Evolutionary conservation across 2,797 vertebrate species (phyloP).

Genomic region (Rousettus madagascariensis): DNA sequence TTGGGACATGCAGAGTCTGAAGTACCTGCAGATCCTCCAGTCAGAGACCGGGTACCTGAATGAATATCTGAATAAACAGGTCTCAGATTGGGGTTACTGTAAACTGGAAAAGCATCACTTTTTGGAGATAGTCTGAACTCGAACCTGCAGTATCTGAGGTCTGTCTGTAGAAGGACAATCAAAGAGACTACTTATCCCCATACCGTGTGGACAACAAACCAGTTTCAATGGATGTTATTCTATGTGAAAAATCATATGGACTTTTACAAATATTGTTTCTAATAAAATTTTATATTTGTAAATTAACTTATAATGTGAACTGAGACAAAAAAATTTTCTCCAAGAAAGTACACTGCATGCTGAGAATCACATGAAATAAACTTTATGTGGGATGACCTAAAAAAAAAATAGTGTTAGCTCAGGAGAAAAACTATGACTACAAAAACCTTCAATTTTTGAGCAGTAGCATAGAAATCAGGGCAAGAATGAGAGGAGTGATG

Average conservation of each 20-base stretch:
- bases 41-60: neutral
- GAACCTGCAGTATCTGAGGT: too few species aligned
- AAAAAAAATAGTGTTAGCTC: neutral
- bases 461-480: neutral
- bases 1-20: neutral
- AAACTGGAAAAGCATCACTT: neutral
- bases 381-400: slow-evolving; percentile 10
- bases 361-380: slow-evolving; percentile 82
- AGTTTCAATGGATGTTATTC: too few species aligned
- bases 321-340: slow-evolving; percentile 71
- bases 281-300: slow-evolving; percentile 88
- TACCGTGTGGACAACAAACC: too few species aligned
- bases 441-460: neutral
- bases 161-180: too few species aligned
- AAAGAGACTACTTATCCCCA: too few species aligned
- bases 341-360: slow-evolving; percentile 71
- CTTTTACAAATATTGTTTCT: slow-evolving; percentile 86
- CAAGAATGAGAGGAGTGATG: neutral
- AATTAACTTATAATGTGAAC: slow-evolving; percentile 94
- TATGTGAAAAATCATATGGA: slow-evolving; percentile 64
- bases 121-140: too few species aligned
- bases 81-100: neutral
- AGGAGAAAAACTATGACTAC: neutral
- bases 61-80: neutral
- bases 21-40: neutral